Evolutionary conservation across 2,888 invertebrate genomes (phyloP).

Genomic region (Colletes collaris): DNA sequence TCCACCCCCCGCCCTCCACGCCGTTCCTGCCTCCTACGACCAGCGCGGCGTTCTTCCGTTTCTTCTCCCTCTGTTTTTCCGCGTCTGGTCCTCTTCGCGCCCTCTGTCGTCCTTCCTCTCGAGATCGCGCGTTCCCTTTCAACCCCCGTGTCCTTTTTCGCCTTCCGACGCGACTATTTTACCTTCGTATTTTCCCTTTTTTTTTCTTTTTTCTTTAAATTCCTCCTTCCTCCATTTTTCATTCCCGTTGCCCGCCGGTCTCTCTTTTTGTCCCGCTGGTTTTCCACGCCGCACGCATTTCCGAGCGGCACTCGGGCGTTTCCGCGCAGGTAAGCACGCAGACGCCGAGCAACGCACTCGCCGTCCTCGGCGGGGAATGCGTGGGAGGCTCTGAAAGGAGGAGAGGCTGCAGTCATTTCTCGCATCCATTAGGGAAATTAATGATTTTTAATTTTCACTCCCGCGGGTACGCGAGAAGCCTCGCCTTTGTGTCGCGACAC

Average conservation of each 20-base stretch:
- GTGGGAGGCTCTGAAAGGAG: slow-evolving; percentile 53
- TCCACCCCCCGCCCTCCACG: slow-evolving; percentile 11
- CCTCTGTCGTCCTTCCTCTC: slow-evolving; percentile 17
- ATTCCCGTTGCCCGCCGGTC: slow-evolving; percentile 11
- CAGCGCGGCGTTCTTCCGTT: slow-evolving; percentile 31
- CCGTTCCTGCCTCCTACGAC: slow-evolving; percentile 32
- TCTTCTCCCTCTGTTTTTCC: slow-evolving; percentile 37
- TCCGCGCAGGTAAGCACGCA: slow-evolving; percentile 60
- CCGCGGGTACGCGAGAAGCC: slow-evolving; percentile 37
- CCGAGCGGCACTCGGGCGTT: slow-evolving; percentile 44
- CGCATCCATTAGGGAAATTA: slow-evolving; percentile 77
- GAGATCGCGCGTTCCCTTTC: slow-evolving; percentile 11
- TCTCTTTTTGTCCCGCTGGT: slow-evolving; percentile 4
- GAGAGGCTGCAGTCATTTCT: slow-evolving; percentile 68
- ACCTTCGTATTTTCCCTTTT: neutral
- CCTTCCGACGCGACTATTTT: neutral
- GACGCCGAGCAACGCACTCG: slow-evolving; percentile 51
- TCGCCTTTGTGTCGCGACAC: slow-evolving; percentile 22
- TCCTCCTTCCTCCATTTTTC: slow-evolving; percentile 7
- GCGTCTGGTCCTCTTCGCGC: slow-evolving; percentile 16
- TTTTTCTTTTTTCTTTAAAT: neutral
- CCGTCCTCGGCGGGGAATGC: slow-evolving; percentile 42
- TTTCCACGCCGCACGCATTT: slow-evolving; percentile 47
- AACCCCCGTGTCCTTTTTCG: slow-evolving; percentile 21
- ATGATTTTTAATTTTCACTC: slow-evolving; percentile 74